Evolutionary conservation across 2,113 vertebrate genomes (phyloP), one percentile per base, ranked within the genome.

Genomic region (Nyctibius bracteatus): DNA sequence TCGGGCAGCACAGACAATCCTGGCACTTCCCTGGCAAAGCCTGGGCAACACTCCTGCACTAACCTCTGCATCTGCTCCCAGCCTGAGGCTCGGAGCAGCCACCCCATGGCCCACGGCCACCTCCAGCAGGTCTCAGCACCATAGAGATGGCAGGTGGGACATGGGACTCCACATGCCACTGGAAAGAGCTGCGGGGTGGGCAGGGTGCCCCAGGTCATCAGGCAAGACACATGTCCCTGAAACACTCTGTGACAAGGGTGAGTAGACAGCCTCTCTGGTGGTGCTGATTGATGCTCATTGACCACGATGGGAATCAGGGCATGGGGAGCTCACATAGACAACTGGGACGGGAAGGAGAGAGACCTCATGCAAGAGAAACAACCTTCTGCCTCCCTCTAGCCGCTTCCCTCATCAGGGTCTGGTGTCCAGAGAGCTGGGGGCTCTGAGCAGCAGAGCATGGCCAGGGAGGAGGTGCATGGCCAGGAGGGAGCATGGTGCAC

Each of bases 211-310:
- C 14, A 25, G 10, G 12, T 10, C 33, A 30, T 0, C 14, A 8
- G 44, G 20, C 33, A 61, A 2, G 2, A 27, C 43, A 62, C 1
- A 1, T 6, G 18, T 8, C 21, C 23, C 84, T 51, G 27, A 35
- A 55, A 2, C 5, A 13, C 18, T 44, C 49, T 3, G 0, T 54
- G 33, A 18, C 0, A 0, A 70, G n/a, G 8, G 27, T 57, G 12
- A 61, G 70, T 35, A 57, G 58, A 30, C 39, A 51, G 9, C 31
- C 39, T 62, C 27, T 43, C 30, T 71, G 27, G 21, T 63, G 39
- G 14, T 65, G 22, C 44, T 77, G 52, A 30, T 24, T 47, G 23
- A 37, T 47, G n/a, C 25, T 54, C 11, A 22, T 28, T 35, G 70
- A 47, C 27, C 35, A n/a, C 1, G 2, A 18, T 3, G 20, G 30